Conservation (phyloP, 2,888 invertebrate genomes). For the Dastarcus helophoroides region DNA sequence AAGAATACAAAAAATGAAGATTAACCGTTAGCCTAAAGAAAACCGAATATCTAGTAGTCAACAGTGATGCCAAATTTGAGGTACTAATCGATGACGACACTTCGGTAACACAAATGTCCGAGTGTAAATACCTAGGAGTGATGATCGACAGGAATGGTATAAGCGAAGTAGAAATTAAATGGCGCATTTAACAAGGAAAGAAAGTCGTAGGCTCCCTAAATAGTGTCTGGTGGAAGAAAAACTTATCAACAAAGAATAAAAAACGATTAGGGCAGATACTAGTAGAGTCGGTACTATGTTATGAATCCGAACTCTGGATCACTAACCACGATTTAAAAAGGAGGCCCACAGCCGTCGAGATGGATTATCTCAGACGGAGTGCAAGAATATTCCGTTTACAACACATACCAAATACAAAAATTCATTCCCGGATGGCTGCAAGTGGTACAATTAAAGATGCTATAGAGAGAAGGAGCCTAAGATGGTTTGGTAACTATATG, state of each 20-base stretch:
- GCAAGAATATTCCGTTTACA: slow-evolving; percentile 3
- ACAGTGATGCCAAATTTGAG: slow-evolving; percentile 5
- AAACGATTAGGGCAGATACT: slow-evolving; percentile 3
- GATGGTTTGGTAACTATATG: slow-evolving; percentile 4
- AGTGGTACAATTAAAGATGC: slow-evolving; percentile 2
- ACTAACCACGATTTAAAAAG: slow-evolving; percentile 6
- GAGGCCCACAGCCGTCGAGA: slow-evolving; percentile 6
- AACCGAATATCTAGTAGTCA: slow-evolving; percentile 9
- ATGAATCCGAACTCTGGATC: slow-evolving; percentile 9
- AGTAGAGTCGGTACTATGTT: slow-evolving; percentile 3
- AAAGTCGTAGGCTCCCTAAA: slow-evolving; percentile 8
- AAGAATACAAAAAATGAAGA: slow-evolving; percentile 9
- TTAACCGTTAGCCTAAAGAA: slow-evolving; percentile 7
- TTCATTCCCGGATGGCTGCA: slow-evolving; percentile 2
- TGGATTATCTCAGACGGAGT: slow-evolving; percentile 9
- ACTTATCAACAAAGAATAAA: slow-evolving; percentile 8
- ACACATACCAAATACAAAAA: slow-evolving; percentile 2
- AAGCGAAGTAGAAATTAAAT: slow-evolving; percentile 7
- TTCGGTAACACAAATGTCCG: slow-evolving; percentile 4
- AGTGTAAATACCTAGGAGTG: slow-evolving; percentile 7
- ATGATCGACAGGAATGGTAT: slow-evolving; percentile 7
- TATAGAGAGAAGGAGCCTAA: slow-evolving; percentile 3
- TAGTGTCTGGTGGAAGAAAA: slow-evolving; percentile 8
- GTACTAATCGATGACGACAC: slow-evolving; percentile 7
- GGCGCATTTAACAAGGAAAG: slow-evolving; percentile 1